phyloP scores from a whole-genome alignment of 1,140 invertebrate genomes.

The Geopemphigus sp. region DNA sequence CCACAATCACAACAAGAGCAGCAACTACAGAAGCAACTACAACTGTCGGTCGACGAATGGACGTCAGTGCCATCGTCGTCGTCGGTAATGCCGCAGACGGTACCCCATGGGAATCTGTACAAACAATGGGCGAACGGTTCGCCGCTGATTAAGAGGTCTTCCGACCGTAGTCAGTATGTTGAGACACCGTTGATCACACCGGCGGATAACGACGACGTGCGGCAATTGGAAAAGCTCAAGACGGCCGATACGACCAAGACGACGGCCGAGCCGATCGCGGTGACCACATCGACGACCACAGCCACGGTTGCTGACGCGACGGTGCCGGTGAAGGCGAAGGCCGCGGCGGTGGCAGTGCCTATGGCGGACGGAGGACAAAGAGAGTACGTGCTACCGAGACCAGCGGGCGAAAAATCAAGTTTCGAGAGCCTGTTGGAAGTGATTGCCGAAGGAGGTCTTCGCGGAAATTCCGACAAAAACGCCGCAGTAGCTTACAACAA shows the following conservation, averaged over 20 bases:
- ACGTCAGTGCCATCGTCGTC: background rate
- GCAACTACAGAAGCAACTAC: background rate
- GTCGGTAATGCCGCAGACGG: background rate
- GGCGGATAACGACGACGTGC: slow-evolving; percentile 17
- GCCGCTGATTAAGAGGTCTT: slow-evolving; percentile 21
- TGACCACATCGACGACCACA: background rate
- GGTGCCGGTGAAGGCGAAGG: background rate
- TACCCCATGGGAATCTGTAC: background rate
- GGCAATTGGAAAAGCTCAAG: slow-evolving; percentile 14
- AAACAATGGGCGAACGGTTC: slow-evolving; percentile 44
- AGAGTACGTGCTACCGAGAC: slow-evolving; percentile 31
- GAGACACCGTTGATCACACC: background rate
- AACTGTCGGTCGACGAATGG: background rate
- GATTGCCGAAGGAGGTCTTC: slow-evolving; percentile 21
- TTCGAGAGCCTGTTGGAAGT: slow-evolving; percentile 25
- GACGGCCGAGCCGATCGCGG: background rate
- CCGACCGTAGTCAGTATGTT: background rate
- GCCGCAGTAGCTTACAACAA: background rate
- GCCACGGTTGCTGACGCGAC: background rate
- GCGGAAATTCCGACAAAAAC: background rate
- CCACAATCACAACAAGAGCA: background rate
- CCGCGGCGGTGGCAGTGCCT: background rate
- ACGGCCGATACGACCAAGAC: background rate
- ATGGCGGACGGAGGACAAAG: slow-evolving; percentile 39
- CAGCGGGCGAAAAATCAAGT: slow-evolving; percentile 11